These are phyloP conservation scores for Erynnis tages DNA, from an alignment of 2,888 invertebrate species.

Conservation along the genomic window DNA sequence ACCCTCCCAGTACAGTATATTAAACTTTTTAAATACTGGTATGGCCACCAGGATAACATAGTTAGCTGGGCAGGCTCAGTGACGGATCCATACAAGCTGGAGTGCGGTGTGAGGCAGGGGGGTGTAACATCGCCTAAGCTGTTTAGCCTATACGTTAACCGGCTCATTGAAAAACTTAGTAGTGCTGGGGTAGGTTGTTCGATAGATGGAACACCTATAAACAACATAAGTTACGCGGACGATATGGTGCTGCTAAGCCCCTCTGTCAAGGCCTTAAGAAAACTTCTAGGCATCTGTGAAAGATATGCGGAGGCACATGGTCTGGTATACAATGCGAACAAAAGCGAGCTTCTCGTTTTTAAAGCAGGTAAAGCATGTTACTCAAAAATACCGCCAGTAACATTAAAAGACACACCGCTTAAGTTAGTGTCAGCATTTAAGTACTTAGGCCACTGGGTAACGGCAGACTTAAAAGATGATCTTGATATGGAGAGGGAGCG, in stretches of 20 bases:
- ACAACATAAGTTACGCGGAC: background rate
- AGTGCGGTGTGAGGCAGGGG: background rate
- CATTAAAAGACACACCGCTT: background rate
- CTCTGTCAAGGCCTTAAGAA: background rate
- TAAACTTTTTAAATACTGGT: too few relatives aligned
- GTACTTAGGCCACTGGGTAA: background rate
- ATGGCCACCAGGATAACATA: too few relatives aligned
- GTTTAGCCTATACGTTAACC: background rate
- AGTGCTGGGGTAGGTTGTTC: background rate
- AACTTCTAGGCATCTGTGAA: background rate
- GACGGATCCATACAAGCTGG: background rate
- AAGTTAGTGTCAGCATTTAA: background rate
- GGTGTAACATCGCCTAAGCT: background rate
- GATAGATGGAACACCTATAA: background rate
- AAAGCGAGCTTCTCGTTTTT: background rate
- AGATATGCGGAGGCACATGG: background rate
- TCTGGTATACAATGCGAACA: too few relatives aligned
- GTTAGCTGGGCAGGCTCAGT: too few relatives aligned
- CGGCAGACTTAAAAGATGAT: background rate
- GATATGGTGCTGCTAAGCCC: too few relatives aligned
- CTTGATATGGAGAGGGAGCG: background rate
- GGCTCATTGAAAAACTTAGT: background rate
- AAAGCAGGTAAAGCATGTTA: background rate
- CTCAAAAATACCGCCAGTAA: too few relatives aligned
- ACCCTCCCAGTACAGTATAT: background rate